Evolutionary conservation across 2,113 vertebrate genomes (phyloP).

Genomic region (Meleagris gallopavo): DNA sequence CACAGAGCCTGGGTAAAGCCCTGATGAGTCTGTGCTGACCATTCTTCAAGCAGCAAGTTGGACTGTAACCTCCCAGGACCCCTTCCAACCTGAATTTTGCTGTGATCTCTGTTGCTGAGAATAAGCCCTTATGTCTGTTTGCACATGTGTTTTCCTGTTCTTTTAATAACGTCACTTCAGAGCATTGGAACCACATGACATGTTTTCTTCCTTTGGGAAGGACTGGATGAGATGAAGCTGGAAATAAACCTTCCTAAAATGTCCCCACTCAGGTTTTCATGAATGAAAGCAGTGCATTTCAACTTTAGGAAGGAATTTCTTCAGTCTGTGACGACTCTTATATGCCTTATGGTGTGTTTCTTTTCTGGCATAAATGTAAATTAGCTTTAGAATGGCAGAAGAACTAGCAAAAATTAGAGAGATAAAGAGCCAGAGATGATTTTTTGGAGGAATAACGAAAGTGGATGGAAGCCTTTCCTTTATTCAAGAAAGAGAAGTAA

Average conservation of each 20-base stretch:
- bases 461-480: not conserved
- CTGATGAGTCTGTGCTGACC: not conserved
- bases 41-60: not conserved
- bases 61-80: not conserved
- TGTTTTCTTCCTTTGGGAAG: not conserved
- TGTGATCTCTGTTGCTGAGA: not conserved
- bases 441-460: not conserved
- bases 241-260: not conserved
- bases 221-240: not conserved
- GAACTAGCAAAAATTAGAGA: not conserved
- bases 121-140: not conserved
- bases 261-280: not conserved
- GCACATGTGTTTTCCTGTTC: not conserved
- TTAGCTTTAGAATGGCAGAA: not conserved
- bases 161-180: not conserved
- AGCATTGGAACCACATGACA: not conserved
- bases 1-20: rapidly evolving
- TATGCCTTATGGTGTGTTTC: rapidly evolving
- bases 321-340: not conserved
- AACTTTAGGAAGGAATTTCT: not conserved
- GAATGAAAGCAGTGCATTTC: not conserved
- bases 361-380: not conserved
- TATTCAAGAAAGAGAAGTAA: not conserved
- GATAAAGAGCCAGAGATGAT: not conserved
- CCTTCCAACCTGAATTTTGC: not conserved